These are phyloP conservation scores for Phoenoteleia sp. DNA, from an alignment of 2,888 invertebrate species.

Conservation along the genomic window DNA sequence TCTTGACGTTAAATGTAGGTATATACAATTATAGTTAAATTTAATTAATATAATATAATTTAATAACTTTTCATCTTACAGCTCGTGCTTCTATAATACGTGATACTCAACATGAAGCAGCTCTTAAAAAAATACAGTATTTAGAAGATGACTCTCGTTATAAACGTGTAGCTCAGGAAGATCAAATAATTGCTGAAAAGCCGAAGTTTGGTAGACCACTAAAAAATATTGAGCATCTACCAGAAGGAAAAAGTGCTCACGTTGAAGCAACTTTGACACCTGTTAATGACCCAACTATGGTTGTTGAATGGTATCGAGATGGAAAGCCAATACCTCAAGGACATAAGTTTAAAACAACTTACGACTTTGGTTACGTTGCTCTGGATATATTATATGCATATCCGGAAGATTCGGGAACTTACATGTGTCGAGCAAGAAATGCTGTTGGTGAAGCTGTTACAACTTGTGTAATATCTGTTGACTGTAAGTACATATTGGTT, in stretches of 20 bases:
- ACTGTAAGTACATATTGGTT: constrained; percentile 90
- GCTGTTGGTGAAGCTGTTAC: constrained; percentile 98
- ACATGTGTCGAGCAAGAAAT: constrained; percentile 98
- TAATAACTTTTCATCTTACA: constrained; percentile 84
- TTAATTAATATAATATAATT: background rate
- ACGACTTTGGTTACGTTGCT: constrained; percentile 99
- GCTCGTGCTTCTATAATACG: constrained; percentile 94
- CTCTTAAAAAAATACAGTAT: constrained; percentile 96
- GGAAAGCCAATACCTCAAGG: constrained; percentile 97
- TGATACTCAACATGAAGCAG: constrained; percentile 97
- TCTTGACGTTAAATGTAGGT: constrained; percentile 93
- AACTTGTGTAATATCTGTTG: constrained; percentile 95
- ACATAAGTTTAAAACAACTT: constrained; percentile 98
- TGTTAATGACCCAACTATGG: constrained; percentile 99
- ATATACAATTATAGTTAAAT: constrained; percentile 34
- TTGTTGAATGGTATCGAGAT: constrained; percentile 99
- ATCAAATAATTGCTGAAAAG: constrained; percentile 93
- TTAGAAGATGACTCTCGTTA: constrained; percentile 95
- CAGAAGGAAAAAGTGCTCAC: constrained; percentile 96
- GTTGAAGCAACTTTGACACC: constrained; percentile 98
- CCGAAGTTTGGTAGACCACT: constrained; percentile 96
- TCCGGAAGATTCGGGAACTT: constrained; percentile 98
- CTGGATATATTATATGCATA: constrained; percentile 98
- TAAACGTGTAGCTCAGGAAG: constrained; percentile 91
- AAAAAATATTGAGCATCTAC: constrained; percentile 93